Conservation (phyloP, 2,797 vertebrate species). For the Petrocephalus sullivani region DNA sequence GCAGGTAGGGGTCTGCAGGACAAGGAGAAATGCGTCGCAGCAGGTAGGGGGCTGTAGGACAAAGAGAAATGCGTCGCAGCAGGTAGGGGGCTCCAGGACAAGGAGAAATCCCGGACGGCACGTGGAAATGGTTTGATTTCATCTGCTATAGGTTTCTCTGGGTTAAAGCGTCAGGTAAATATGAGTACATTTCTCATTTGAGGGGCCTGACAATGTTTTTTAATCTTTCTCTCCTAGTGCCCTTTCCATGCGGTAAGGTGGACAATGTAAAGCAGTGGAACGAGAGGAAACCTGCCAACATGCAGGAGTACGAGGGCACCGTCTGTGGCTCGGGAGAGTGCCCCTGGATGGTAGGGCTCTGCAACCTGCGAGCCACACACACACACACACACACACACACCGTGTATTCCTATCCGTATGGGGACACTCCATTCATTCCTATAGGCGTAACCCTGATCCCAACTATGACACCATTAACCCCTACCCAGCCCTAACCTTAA, state of each 20-base stretch:
- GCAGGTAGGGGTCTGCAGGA: too few species aligned
- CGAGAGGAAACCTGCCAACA: conserved; percentile 34
- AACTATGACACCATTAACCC: too few species aligned
- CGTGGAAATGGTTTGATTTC: neutral
- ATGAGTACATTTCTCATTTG: neutral
- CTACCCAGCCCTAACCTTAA: too few species aligned
- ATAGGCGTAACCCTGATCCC: too few species aligned
- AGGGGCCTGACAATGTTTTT: neutral
- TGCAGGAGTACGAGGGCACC: conserved; percentile 42
- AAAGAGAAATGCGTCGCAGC: too few species aligned
- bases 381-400: neutral
- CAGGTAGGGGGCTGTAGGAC: too few species aligned
- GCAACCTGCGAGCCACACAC: neutral
- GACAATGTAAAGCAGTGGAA: conserved; percentile 38
- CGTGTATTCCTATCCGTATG: too few species aligned
- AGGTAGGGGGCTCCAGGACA: too few species aligned
- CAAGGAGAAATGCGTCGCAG: too few species aligned
- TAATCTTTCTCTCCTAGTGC: conserved; percentile 32
- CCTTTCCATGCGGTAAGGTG: conserved; percentile 56
- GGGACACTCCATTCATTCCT: too few species aligned
- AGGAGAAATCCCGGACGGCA: neutral
- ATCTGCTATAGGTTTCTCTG: neutral
- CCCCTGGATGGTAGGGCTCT: conserved; percentile 63
- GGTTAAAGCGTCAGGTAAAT: neutral
- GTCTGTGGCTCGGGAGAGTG: conserved; percentile 51